A percentile compares a stretch with the other conserved stretches of the same genome.
Conservation (phyloP, 2,797 vertebrate species). For the Rhynchonycteris naso region DNA sequence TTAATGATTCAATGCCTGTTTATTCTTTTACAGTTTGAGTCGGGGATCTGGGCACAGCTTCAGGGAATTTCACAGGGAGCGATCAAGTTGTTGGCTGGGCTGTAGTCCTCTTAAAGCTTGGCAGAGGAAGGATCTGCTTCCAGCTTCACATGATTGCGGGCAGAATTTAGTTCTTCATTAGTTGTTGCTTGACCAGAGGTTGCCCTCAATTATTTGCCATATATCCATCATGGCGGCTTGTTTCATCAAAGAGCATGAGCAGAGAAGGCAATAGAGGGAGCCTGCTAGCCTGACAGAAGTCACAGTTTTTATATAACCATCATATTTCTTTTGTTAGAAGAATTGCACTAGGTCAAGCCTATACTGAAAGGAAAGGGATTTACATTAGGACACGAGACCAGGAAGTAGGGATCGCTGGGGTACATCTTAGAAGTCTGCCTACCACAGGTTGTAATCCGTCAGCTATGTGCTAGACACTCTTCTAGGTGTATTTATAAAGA, state of each 20-base stretch:
- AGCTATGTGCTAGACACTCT: neutral
- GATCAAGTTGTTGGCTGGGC: neutral
- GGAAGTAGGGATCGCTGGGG: neutral
- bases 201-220: neutral
- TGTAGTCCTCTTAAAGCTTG: neutral
- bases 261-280: neutral
- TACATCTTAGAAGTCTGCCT: neutral
- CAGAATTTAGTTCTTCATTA: neutral
- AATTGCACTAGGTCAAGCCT: neutral
- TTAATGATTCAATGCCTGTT: neutral
- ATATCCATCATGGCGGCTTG: neutral
- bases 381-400: neutral
- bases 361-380: neutral
- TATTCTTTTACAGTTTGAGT: neutral
- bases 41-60: neutral
- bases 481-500: neutral
- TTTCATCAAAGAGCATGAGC: neutral
- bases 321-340: neutral
- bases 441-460: neutral
- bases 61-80: too few species aligned
- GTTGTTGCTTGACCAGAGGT: neutral
- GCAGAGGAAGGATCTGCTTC: neutral
- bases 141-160: neutral
- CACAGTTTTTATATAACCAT: neutral
- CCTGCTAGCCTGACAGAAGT: neutral